Base-by-base conservation (phyloP, 2,888 invertebrate genomes). In the Polydrusus cervinus region DNA sequence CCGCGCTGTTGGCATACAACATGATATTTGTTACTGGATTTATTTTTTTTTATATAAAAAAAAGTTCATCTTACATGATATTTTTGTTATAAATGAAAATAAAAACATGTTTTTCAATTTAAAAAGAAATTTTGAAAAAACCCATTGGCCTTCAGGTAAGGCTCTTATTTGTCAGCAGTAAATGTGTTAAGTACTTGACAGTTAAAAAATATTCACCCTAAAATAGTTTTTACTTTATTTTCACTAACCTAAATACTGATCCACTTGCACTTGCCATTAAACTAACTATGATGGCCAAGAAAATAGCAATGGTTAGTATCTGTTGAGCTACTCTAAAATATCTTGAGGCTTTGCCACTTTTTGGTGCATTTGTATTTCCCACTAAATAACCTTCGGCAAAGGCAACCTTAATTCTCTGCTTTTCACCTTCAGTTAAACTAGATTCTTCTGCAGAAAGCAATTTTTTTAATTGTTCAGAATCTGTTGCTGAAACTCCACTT, bases 301-400 rank as follows among this genome's bases (percentile, higher is more conserved):
- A 94, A 79, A 95, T 90, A 51, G 92, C 90, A 79, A 93, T 88
- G 11, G 90, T 93, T 70, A 95, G 89, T 34, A 95, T 88, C 82
- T 95, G 92, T 84, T 95, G 95, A 30, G 94, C 90, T 76, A 94
- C 86, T 88, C 93, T 92, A 76, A 94, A 89, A 84, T 91, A 90
- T 84, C 89, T 90, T 81, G 90, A 88, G 34, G 89, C 88, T 84
- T 88, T 90, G 30, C 90, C 88, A 47, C 86, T 83, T 76, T 87
- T 88, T n/a, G 85, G 82, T 3, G 30, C 69, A 25, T 45, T 47
- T 75, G 82, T 89, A 74, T 89, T 88, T 80, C 95, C 96, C 67
- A 95, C 93, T 75, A 95, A 85, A 84, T 96, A 97, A 0, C 97
- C 97, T 87, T 97, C 97, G 43, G 96, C 96, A 88, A 97, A 97